Conservation (phyloP, 2,888 invertebrate species). For the Notodromas monacha region DNA sequence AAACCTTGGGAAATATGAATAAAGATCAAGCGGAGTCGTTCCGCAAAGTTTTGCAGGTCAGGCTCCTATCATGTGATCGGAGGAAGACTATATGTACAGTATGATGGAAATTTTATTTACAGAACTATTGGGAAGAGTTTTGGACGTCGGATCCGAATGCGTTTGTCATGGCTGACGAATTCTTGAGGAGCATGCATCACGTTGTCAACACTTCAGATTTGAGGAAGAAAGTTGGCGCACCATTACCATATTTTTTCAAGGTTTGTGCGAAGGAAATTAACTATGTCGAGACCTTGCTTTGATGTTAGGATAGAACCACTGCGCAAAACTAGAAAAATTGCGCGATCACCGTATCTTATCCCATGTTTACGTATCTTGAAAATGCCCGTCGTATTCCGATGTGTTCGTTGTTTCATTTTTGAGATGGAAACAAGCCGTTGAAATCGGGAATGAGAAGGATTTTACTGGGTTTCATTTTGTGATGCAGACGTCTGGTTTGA, state of each 20-base stretch:
- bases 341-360: no score
- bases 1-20: conserved; percentile 34
- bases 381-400: no score
- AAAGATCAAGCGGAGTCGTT: conserved; percentile 32
- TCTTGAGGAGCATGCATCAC: conserved; percentile 45
- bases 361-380: no score
- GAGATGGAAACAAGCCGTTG: no score
- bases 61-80: conserved; percentile 8
- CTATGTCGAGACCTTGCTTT: neutral
- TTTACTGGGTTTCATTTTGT: no score
- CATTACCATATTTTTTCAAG: conserved; percentile 47
- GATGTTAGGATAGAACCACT: no score
- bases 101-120: conserved; percentile 12
- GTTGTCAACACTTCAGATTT: conserved; percentile 38
- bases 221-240: conserved; percentile 35
- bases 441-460: no score
- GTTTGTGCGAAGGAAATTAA: conserved; percentile 16
- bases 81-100: neutral
- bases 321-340: no score
- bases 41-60: conserved; percentile 30
- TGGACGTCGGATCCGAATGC: conserved; percentile 43
- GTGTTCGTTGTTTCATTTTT: no score
- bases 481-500: no score
- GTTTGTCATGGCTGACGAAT: conserved; percentile 44
- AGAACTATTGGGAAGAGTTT: conserved; percentile 45